phyloP scores from a whole-genome alignment of 2,888 invertebrate species.

The Halictus ligatus region DNA sequence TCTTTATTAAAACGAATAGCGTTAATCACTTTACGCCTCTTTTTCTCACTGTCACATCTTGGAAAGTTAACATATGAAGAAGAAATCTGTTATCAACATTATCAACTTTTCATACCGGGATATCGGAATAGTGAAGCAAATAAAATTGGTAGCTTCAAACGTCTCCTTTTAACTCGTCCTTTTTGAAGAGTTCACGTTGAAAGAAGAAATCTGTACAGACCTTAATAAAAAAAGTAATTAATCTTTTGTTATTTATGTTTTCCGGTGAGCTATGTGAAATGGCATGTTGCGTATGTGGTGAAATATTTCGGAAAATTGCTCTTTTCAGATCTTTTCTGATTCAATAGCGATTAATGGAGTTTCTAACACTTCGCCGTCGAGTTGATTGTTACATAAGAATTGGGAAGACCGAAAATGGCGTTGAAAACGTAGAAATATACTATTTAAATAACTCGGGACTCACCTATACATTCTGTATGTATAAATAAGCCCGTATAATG shows the following conservation, averaged over 20 bases:
- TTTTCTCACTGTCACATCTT: too few species aligned
- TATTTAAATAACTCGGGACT: constrained; percentile 52
- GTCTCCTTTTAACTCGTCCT: background rate
- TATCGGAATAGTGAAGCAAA: too few species aligned
- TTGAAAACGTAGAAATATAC: constrained; percentile 39
- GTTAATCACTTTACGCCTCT: too few species aligned
- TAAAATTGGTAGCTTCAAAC: too few species aligned
- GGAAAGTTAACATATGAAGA: too few species aligned
- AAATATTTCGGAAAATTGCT: background rate
- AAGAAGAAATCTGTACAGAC: background rate
- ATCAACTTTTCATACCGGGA: too few species aligned
- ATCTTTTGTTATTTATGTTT: background rate
- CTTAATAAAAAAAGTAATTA: background rate
- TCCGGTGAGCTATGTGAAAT: background rate
- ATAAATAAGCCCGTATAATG: constrained; percentile 36
- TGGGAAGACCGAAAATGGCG: constrained; percentile 10
- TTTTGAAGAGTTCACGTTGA: background rate
- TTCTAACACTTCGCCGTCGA: background rate
- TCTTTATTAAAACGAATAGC: background rate
- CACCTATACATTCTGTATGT: constrained; percentile 37
- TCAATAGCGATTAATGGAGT: background rate
- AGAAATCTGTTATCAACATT: too few species aligned
- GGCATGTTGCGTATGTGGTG: background rate
- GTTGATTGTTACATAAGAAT: background rate
- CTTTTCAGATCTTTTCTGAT: background rate